Evolutionary conservation across 2,113 vertebrate species (phyloP).

Genomic region (Nibea coibor): DNA sequence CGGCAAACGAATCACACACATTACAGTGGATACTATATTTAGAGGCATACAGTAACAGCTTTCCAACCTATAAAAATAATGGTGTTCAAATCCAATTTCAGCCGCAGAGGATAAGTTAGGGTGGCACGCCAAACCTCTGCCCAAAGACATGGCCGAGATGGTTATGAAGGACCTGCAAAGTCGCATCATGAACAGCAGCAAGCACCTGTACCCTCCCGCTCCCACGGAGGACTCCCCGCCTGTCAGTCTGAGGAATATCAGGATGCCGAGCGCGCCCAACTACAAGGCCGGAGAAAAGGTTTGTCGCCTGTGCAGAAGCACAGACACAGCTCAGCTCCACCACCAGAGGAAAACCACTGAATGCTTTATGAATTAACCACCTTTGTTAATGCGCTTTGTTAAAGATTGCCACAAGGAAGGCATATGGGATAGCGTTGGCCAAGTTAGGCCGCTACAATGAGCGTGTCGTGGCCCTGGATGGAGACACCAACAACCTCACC

Average conservation of each 20-base stretch:
- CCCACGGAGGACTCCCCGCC: constrained; percentile 90
- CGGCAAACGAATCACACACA: neutral
- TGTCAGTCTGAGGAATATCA: constrained; percentile 89
- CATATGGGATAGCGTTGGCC: constrained; percentile 90
- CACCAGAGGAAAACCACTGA: neutral
- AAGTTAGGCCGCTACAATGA: constrained; percentile 92
- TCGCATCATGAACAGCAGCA: constrained; percentile 89
- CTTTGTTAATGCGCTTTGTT: neutral
- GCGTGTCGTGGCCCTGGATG: constrained; percentile 91
- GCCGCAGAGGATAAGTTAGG: constrained; percentile 94
- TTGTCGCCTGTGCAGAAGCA: neutral
- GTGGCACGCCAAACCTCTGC: constrained; percentile 94
- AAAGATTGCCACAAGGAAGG: constrained; percentile 93
- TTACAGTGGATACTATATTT: neutral
- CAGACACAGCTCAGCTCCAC: neutral
- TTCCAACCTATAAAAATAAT: neutral
- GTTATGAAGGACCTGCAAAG: constrained; percentile 89
- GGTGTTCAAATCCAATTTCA: constrained; percentile 61
- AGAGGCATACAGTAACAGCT: neutral
- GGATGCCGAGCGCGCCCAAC: constrained; percentile 91
- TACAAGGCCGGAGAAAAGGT: constrained; percentile 97
- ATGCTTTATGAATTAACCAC: neutral
- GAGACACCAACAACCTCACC: constrained; percentile 96
- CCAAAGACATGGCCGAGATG: constrained; percentile 93
- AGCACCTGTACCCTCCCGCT: constrained; percentile 89